Conservation (phyloP, 2,888 invertebrate genomes). For the Ptilodon capucinus region DNA sequence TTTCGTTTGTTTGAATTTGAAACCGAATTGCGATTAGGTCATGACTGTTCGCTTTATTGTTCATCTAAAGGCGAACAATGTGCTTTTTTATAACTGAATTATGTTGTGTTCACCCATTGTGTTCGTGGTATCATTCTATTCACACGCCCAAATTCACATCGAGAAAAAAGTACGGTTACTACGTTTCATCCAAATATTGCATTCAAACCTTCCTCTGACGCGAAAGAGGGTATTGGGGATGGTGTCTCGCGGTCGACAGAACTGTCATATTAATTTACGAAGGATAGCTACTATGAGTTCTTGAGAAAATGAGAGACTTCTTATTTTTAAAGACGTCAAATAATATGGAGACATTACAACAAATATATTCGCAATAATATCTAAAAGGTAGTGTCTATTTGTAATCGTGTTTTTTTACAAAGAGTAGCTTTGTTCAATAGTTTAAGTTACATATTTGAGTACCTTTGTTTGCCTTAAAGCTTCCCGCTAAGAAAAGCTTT, state of each 20-base stretch:
- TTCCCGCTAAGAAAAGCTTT: too few relatives aligned
- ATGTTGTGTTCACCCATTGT: slow-evolving; percentile 24
- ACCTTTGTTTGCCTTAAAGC: too few relatives aligned
- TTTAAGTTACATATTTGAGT: too few relatives aligned
- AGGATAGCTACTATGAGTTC: background rate
- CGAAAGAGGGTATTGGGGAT: background rate
- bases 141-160: background rate
- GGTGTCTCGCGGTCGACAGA: background rate
- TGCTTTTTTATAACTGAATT: slow-evolving; percentile 42
- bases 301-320: background rate
- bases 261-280: slow-evolving; percentile 2
- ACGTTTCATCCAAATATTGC: background rate
- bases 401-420: too few relatives aligned
- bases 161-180: background rate
- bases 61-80: slow-evolving; percentile 45
- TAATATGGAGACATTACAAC: background rate
- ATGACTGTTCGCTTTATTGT: slow-evolving; percentile 54
- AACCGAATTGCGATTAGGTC: slow-evolving; percentile 56
- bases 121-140: background rate
- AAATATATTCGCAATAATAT: too few relatives aligned
- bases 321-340: background rate
- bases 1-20: slow-evolving; percentile 60
- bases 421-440: too few relatives aligned
- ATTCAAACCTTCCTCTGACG: background rate
- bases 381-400: too few relatives aligned